Evolutionary conservation across 2,888 invertebrate species (phyloP).

Genomic region (Trisateles emortualis): DNA sequence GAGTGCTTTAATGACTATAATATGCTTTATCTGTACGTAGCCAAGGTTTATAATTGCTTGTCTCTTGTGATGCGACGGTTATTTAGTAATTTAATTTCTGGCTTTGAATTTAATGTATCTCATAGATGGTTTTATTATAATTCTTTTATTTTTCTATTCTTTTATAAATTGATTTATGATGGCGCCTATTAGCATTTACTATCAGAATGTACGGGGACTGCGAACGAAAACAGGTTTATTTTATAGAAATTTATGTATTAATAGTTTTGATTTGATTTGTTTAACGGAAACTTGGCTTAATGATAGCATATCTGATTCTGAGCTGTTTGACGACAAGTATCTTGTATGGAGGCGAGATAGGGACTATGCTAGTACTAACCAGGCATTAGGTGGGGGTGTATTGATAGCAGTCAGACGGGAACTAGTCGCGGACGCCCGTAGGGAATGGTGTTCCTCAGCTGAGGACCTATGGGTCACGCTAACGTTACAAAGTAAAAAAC

Average conservation of each 20-base stretch:
- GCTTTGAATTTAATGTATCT: background rate
- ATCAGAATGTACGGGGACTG: conserved; percentile 2
- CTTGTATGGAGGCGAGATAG: conserved; percentile 15
- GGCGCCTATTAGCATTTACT: conserved; percentile 2
- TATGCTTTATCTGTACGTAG: too few species aligned
- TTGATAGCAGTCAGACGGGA: conserved; percentile 9
- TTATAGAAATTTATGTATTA: conserved; percentile 4
- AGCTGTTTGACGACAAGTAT: too few species aligned
- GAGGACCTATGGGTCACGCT: too few species aligned
- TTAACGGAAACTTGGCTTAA: too few species aligned
- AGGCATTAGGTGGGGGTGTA: conserved; percentile 5
- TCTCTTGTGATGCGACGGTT: background rate
- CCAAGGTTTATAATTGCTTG: background rate
- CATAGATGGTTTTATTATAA: background rate
- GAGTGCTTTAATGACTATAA: background rate
- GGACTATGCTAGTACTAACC: conserved; percentile 8
- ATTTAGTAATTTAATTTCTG: background rate
- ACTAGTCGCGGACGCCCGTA: background rate
- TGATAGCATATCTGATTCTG: too few species aligned
- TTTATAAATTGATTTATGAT: conserved; percentile 3
- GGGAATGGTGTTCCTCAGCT: conserved; percentile 2
- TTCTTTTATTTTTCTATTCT: too few species aligned
- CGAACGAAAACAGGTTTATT: conserved; percentile 3
- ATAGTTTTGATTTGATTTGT: conserved; percentile 5
- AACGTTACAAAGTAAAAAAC: conserved; percentile 1